Percentiles rank a stretch among this genome's conserved stretches.
phyloP scores from a whole-genome alignment of 2,113 vertebrate species.

The Crotalus horridus region DNA sequence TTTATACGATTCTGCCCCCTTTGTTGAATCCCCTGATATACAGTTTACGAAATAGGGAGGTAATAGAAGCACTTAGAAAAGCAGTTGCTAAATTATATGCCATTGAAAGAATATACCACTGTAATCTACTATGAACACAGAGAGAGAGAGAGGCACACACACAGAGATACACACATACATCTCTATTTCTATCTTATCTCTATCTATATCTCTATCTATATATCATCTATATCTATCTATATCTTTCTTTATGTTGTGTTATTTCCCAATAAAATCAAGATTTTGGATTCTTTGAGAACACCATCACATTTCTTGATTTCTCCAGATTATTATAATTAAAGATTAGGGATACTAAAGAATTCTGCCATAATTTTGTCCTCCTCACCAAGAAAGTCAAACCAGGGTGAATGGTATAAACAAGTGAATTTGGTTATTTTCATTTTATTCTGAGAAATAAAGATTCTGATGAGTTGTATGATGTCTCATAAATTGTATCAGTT shows the following conservation, averaged over 20 bases:
- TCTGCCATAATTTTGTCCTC: background rate
- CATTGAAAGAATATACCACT: background rate
- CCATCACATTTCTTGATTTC: background rate
- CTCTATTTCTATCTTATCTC: too few relatives aligned
- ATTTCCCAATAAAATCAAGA: background rate
- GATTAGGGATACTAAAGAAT: background rate
- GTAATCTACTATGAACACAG: background rate
- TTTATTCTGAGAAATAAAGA: too few relatives aligned
- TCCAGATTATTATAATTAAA: background rate
- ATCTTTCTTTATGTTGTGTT: background rate
- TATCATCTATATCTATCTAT: too few relatives aligned
- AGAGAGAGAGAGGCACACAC: too few relatives aligned
- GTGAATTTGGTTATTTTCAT: too few relatives aligned
- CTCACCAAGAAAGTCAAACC: background rate
- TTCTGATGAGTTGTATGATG: too few relatives aligned
- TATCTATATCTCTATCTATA: too few relatives aligned
- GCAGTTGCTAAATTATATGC: background rate
- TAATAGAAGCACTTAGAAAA: conserved; percentile 7
- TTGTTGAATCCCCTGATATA: conserved; percentile 21
- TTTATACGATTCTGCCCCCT: conserved; percentile 6
- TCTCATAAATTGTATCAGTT: too few relatives aligned
- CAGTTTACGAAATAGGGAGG: conserved; percentile 23
- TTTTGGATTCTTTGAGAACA: background rate
- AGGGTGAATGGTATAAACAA: background rate
- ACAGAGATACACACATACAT: too few relatives aligned